Conservation (phyloP, 2,888 invertebrate species). For the Volucella zonaria region DNA sequence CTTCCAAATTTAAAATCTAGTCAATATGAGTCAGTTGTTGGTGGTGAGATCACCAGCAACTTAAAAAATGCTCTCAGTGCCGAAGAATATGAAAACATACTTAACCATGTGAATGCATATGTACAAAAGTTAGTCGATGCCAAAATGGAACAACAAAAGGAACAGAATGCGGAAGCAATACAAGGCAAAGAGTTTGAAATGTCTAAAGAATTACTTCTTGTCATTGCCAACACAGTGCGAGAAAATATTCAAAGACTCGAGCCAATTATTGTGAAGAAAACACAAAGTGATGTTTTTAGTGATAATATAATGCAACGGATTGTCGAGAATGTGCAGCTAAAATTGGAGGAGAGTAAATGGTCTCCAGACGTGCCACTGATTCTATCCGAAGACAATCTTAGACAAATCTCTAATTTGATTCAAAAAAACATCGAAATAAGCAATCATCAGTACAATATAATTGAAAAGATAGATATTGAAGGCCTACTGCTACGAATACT, state of each 20-base stretch:
- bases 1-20: slow-evolving; percentile 52
- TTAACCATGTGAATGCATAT: slow-evolving; percentile 81
- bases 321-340: slow-evolving; percentile 77
- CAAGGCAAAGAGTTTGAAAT: slow-evolving; percentile 45
- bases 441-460: slow-evolving; percentile 77
- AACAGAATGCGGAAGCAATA: slow-evolving; percentile 54
- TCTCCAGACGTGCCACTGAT: slow-evolving; percentile 72
- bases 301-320: slow-evolving; percentile 79
- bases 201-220: slow-evolving; percentile 77
- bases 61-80: slow-evolving; percentile 78
- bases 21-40: slow-evolving; percentile 55
- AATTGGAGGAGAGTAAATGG: slow-evolving; percentile 75
- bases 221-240: slow-evolving; percentile 79
- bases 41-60: slow-evolving; percentile 59
- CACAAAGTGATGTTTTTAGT: slow-evolving; percentile 75
- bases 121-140: slow-evolving; percentile 80
- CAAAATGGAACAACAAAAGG: slow-evolving; percentile 77
- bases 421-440: slow-evolving; percentile 78
- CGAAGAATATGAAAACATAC: slow-evolving; percentile 80
- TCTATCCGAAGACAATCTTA: slow-evolving; percentile 80
- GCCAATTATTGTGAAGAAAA: slow-evolving; percentile 67
- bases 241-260: slow-evolving; percentile 78
- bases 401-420: slow-evolving; percentile 80
- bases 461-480: slow-evolving; percentile 80
- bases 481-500: slow-evolving; percentile 81